These are phyloP conservation scores for Dasysyrphus albostriatus DNA, from an alignment of 2,888 invertebrate genomes.

Conservation along the genomic window DNA sequence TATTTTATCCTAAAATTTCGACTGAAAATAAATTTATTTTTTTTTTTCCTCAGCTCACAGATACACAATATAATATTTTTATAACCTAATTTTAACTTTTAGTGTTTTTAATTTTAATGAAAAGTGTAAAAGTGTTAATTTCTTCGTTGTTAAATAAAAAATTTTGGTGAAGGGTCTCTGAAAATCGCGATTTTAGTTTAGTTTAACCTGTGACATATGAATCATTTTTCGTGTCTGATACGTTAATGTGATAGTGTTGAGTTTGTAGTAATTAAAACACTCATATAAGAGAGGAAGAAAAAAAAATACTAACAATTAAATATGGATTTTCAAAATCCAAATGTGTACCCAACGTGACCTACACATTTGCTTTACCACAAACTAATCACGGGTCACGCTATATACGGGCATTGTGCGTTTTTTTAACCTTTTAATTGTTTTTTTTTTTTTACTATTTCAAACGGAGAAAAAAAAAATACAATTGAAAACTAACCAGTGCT, in stretches of 20 bases:
- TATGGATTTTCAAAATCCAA: slow-evolving; percentile 27
- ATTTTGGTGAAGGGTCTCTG: background rate
- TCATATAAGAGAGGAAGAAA: slow-evolving; percentile 15
- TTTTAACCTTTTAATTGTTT: slow-evolving; percentile 30
- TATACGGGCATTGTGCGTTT: slow-evolving; percentile 39
- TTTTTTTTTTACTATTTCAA: background rate
- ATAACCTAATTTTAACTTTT: slow-evolving; percentile 1
- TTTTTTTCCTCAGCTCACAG: slow-evolving; percentile 21
- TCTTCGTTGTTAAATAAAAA: background rate
- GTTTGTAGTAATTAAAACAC: slow-evolving; percentile 40
- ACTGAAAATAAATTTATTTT: slow-evolving; percentile 32
- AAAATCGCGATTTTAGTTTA: background rate
- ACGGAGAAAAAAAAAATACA: slow-evolving; percentile 24
- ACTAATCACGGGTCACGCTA: slow-evolving; percentile 40
- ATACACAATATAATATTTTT: slow-evolving; percentile 26
- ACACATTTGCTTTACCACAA: slow-evolving; percentile 44
- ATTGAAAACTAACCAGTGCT: slow-evolving; percentile 41
- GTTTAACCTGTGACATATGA: slow-evolving; percentile 53
- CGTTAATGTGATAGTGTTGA: slow-evolving; percentile 23
- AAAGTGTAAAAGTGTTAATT: background rate
- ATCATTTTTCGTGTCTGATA: slow-evolving; percentile 48
- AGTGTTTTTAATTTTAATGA: background rate
- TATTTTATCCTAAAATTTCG: slow-evolving; percentile 9
- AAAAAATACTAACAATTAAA: slow-evolving; percentile 9
- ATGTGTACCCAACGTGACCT: slow-evolving; percentile 38